Percentiles rank a stretch among this genome's conserved stretches.
phyloP scores from a whole-genome alignment of 2,113 vertebrate genomes.

The Chauna torquata region DNA sequence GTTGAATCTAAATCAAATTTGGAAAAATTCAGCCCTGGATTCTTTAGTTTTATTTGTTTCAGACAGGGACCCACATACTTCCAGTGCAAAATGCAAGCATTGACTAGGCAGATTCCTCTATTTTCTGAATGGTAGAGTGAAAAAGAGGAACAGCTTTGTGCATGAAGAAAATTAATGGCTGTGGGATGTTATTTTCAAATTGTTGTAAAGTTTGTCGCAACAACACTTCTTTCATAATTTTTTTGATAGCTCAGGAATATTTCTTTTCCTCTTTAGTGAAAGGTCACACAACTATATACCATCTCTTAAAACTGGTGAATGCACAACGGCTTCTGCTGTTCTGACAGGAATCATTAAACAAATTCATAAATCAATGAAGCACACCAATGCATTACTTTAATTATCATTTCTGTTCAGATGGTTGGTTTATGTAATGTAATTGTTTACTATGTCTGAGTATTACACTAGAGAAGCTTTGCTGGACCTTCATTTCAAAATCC shows the following conservation, averaged over 20 bases:
- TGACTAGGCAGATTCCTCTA: neutral
- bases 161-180: conserved; percentile 29
- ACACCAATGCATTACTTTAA: conserved; percentile 89
- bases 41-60: conserved; percentile 63
- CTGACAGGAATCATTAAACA: conserved; percentile 90
- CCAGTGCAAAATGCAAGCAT: neutral
- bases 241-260: conserved; percentile 48
- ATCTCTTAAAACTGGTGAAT: conserved; percentile 75
- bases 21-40: neutral
- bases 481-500: conserved; percentile 47
- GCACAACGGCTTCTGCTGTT: conserved; percentile 77
- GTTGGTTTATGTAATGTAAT: conserved; percentile 89
- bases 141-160: conserved; percentile 53
- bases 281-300: conserved; percentile 61
- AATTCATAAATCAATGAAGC: conserved; percentile 92
- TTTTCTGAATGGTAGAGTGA: conserved; percentile 22
- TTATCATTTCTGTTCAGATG: conserved; percentile 88
- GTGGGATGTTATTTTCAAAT: conserved; percentile 65
- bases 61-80: conserved; percentile 6
- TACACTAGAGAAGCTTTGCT: conserved; percentile 39
- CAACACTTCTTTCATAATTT: conserved; percentile 21
- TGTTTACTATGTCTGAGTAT: conserved; percentile 86
- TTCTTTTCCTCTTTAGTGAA: conserved; percentile 55
- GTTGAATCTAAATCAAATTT: conserved; percentile 32
- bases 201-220: conserved; percentile 15